Evolutionary conservation across 2,113 vertebrate genomes (phyloP).

Genomic region (Indicator indicator): DNA sequence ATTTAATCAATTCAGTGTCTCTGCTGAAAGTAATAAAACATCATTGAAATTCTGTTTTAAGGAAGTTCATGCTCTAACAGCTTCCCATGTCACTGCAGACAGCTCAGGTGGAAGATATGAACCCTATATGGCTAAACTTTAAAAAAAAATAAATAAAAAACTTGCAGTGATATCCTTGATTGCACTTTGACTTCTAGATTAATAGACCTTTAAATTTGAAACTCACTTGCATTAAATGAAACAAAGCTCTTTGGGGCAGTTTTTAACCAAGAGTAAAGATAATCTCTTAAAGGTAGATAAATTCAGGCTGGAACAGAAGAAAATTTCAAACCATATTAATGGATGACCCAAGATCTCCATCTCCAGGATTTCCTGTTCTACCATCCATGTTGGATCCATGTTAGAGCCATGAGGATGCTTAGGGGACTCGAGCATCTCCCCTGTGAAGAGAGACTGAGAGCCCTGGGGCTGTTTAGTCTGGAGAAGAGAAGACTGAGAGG

Average conservation of each 20-base stretch:
- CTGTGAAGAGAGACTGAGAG: too few species aligned
- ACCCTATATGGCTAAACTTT: background rate
- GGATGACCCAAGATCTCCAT: background rate
- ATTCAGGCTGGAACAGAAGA: background rate
- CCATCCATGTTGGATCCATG: too few species aligned
- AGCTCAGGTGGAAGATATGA: background rate
- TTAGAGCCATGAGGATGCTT: too few species aligned
- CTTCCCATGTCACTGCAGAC: background rate
- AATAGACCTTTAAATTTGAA: slow-evolving; percentile 30
- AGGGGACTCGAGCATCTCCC: too few species aligned
- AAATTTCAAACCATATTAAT: background rate
- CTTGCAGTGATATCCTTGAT: background rate
- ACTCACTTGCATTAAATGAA: slow-evolving; percentile 5
- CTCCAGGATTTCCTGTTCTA: background rate
- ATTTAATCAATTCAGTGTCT: slow-evolving; percentile 19
- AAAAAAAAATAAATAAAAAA: background rate
- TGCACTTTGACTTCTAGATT: slow-evolving; percentile 4
- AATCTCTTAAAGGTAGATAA: background rate
- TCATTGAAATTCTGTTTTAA: slow-evolving; percentile 33
- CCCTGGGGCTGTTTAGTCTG: too few species aligned
- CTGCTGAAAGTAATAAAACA: slow-evolving; percentile 44
- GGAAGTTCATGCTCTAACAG: background rate
- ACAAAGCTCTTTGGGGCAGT: background rate
- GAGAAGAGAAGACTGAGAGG: too few species aligned
- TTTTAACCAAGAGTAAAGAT: background rate